These are phyloP conservation scores for Podotricha telesiphe DNA, from an alignment of 2,888 invertebrate species.

Conservation along the genomic window DNA sequence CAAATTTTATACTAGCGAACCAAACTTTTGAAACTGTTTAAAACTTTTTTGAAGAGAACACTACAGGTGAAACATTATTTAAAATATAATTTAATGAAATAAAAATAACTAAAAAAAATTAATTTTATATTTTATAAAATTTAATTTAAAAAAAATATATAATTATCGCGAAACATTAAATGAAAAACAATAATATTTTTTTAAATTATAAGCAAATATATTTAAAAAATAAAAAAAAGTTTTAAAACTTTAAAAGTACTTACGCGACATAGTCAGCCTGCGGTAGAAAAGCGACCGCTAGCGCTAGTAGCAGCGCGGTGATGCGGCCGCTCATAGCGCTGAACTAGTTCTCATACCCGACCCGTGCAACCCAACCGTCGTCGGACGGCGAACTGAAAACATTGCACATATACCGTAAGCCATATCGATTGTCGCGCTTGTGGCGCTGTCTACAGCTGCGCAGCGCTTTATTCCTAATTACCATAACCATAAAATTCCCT, in stretches of 20 bases:
- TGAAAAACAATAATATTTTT: background rate
- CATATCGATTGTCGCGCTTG: slow-evolving; percentile 72
- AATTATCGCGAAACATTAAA: background rate
- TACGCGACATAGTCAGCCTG: slow-evolving; percentile 85
- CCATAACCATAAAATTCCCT: background rate
- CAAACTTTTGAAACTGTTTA: slow-evolving; percentile 12
- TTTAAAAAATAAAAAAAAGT: background rate
- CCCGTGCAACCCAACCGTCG: slow-evolving; percentile 62
- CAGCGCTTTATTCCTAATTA: slow-evolving; percentile 43
- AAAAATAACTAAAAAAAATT: too few relatives aligned
- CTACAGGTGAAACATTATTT: background rate
- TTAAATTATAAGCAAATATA: background rate
- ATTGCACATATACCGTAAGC: slow-evolving; percentile 76
- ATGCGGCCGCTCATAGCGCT: slow-evolving; percentile 81
- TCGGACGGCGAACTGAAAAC: slow-evolving; percentile 61
- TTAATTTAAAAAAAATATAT: background rate
- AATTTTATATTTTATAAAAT: too few relatives aligned
- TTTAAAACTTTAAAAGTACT: slow-evolving; percentile 63
- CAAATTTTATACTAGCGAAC: background rate
- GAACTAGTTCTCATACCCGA: slow-evolving; percentile 72
- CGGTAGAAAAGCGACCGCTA: slow-evolving; percentile 84
- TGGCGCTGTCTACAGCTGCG: slow-evolving; percentile 42
- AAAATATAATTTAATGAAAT: too few relatives aligned
- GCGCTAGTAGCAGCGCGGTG: slow-evolving; percentile 83
- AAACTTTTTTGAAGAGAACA: slow-evolving; percentile 12